phyloP scores from a whole-genome alignment of 2,888 invertebrate species.

The Pseudolycoriella hygida region DNA sequence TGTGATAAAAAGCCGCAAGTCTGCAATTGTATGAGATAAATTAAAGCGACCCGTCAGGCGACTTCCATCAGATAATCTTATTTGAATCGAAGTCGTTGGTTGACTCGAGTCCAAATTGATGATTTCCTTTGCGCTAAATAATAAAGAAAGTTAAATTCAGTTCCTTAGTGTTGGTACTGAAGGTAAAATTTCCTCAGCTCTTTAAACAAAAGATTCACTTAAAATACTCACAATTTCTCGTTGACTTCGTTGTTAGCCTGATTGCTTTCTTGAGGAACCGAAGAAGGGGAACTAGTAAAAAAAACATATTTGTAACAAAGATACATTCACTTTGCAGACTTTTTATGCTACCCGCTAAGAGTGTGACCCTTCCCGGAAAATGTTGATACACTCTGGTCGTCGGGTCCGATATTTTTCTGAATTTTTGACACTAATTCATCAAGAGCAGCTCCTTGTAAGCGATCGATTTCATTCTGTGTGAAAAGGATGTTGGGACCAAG shows the following conservation, averaged over 20 bases:
- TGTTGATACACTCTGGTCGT: slow-evolving; percentile 17
- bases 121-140: slow-evolving; percentile 40
- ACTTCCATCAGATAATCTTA: slow-evolving; percentile 77
- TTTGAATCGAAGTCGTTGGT: slow-evolving; percentile 60
- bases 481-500: too few species aligned
- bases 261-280: not conserved
- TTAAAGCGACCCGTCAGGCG: slow-evolving; percentile 81
- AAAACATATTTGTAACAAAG: slow-evolving; percentile 1
- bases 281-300: too few species aligned
- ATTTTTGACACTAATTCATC: slow-evolving; percentile 72
- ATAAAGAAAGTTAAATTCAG: too few species aligned
- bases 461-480: slow-evolving; percentile 56
- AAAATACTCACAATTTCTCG: slow-evolving; percentile 15
- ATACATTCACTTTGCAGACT: too few species aligned
- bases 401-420: slow-evolving; percentile 39
- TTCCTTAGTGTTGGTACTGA: too few species aligned
- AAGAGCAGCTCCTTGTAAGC: slow-evolving; percentile 77
- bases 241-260: slow-evolving; percentile 17
- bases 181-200: too few species aligned
- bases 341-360: slow-evolving; percentile 51
- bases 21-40: slow-evolving; percentile 69
- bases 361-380: slow-evolving; percentile 79
- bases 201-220: slow-evolving; percentile 2
- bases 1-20: slow-evolving; percentile 55
- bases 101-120: slow-evolving; percentile 48